Percentiles rank a stretch among this genome's conserved stretches.
Conservation (phyloP, 2,888 invertebrate genomes). For the Heliconius ismenius region DNA sequence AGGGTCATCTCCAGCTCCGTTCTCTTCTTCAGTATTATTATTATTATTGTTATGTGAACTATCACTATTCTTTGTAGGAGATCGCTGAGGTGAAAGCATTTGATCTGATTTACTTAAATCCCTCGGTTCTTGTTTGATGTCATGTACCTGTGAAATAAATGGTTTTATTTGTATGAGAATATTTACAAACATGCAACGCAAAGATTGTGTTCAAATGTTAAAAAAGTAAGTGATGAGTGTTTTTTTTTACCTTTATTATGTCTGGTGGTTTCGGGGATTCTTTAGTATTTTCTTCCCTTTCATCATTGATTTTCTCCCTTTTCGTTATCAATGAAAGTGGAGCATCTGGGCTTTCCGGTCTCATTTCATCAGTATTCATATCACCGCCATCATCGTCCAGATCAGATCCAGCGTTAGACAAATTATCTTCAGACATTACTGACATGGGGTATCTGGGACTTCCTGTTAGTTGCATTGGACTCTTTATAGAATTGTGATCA, state of each 20-base stretch:
- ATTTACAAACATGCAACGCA: background rate
- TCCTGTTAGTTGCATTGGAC: constrained; percentile 81
- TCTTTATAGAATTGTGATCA: constrained; percentile 84
- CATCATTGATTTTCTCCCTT: constrained; percentile 77
- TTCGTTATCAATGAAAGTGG: constrained; percentile 87
- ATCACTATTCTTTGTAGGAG: constrained; percentile 81
- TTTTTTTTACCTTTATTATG: constrained; percentile 71
- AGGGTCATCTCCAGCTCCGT: constrained; percentile 75
- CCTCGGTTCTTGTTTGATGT: constrained; percentile 80
- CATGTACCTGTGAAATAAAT: constrained; percentile 67
- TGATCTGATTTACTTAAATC: constrained; percentile 72
- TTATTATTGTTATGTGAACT: constrained; percentile 77
- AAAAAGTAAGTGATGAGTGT: background rate
- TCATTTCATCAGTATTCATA: constrained; percentile 73
- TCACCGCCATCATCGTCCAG: constrained; percentile 85
- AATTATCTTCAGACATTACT: constrained; percentile 85
- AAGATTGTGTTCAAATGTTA: background rate
- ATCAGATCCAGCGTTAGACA: constrained; percentile 85
- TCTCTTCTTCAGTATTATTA: constrained; percentile 76
- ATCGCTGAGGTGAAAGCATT: constrained; percentile 73
- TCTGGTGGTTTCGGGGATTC: constrained; percentile 80
- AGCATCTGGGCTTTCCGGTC: constrained; percentile 84
- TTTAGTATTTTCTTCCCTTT: constrained; percentile 72
- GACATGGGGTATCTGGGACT: constrained; percentile 83
- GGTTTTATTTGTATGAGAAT: constrained; percentile 5